Conservation (phyloP, 2,888 invertebrate genomes). For the Buathra laborator region DNA sequence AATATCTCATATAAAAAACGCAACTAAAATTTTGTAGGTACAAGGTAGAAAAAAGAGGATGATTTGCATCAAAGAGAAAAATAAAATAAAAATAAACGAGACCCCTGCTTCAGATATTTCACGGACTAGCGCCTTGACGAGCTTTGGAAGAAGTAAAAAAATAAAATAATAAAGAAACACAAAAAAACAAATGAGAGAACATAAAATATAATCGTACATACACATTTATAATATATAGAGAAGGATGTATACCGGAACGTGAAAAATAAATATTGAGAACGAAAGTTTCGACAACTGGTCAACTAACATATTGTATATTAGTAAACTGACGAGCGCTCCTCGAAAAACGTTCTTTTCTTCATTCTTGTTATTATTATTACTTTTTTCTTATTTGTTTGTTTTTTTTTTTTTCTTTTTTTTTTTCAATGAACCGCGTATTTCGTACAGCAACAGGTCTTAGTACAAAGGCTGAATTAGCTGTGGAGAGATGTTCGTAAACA, state of each 20-base stretch:
- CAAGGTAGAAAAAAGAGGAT: slow-evolving; percentile 80
- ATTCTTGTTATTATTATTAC: neutral
- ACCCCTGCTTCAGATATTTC: slow-evolving; percentile 62
- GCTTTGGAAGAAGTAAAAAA: slow-evolving; percentile 79
- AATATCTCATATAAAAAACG: slow-evolving; percentile 81
- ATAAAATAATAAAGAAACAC: slow-evolving; percentile 60
- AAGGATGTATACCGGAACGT: slow-evolving; percentile 45
- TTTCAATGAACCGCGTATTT: slow-evolving; percentile 59
- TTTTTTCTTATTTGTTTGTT: neutral
- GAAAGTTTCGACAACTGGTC: slow-evolving; percentile 14
- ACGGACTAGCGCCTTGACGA: slow-evolving; percentile 82
- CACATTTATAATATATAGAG: slow-evolving; percentile 65
- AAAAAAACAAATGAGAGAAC: slow-evolving; percentile 31
- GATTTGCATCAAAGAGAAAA: slow-evolving; percentile 69
- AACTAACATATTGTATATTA: slow-evolving; percentile 54
- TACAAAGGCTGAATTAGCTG: slow-evolving; percentile 75
- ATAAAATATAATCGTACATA: slow-evolving; percentile 57
- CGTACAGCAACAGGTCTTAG: slow-evolving; percentile 63
- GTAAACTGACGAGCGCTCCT: slow-evolving; percentile 60
- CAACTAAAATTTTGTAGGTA: slow-evolving; percentile 82
- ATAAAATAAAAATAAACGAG: slow-evolving; percentile 65
- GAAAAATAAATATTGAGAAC: slow-evolving; percentile 57
- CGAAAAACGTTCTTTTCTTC: slow-evolving; percentile 54
- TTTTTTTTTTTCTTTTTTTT: slow-evolving; percentile 41
- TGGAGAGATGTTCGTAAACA: slow-evolving; percentile 75